Base-by-base conservation (phyloP, 2,888 invertebrate species). In the Corythucha ciliata region DNA sequence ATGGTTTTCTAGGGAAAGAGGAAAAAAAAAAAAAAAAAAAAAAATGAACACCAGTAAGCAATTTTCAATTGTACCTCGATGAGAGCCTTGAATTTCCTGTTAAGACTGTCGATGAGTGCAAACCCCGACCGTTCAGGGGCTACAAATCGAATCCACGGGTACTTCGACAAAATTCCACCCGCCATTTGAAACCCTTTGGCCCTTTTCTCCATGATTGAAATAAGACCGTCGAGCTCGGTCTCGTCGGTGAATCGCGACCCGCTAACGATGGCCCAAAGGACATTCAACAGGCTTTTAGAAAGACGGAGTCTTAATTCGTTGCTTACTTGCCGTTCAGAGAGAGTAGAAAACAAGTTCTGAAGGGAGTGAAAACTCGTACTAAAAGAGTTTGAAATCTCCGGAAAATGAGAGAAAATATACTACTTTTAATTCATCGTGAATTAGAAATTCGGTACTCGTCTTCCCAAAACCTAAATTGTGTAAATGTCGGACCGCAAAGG, bases 101-200 rank as follows among this genome's bases (percentile, higher is more conserved):
- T 56, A 14, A 56, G 45, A 20, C 69, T 66, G 0, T 66, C 58
- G 14, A 81, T 71, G 16, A 81, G 63, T 61, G 74, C 76, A 60
- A 76, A 81, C 4, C 81, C 81, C 1, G 74, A 73, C 55, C 65
- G 68, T 57, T 77, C 71, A 0, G 81, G 81, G 1, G 75, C 74
- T 18, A 82, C 57, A 62, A 72, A 72, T 46, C 81, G 69, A 40
- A 81, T 58, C 78, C 78, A 81, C 1, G 81, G 80, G 55, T 75
- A 71, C 59, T 75, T 72, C 6, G 72, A 69, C 18, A 81, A 63
- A n/a, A 73, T 46, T 0, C 80, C 78, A 2, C 78, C 78, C 21
- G 70, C 66, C 63, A 78, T 70, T 62, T 78, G 76, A 51, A 79
- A 78, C 1, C 72, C 72, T 59, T 70, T 71, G 0, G 74, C 69